Percentiles rank a stretch among this genome's conserved stretches.
These are phyloP conservation scores for Gnathonemus echidnorhynchus DNA, from an alignment of 2,113 vertebrate genomes.

Conservation along the genomic window DNA sequence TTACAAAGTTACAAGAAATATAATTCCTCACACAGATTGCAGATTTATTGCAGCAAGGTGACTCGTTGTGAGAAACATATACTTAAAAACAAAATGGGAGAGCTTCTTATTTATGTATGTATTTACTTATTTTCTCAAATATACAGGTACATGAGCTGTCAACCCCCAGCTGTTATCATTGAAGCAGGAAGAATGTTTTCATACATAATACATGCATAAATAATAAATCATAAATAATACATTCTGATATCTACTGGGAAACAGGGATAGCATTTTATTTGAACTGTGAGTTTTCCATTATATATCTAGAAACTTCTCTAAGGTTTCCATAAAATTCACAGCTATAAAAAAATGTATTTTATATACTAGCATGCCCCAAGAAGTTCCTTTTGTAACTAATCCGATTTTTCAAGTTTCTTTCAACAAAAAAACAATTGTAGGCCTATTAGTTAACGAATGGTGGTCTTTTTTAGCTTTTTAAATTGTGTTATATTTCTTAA, in stretches of 20 bases:
- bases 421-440: neutral
- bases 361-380: neutral
- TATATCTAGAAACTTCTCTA: neutral
- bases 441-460: neutral
- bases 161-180: neutral
- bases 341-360: neutral
- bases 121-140: neutral
- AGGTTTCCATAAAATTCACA: neutral
- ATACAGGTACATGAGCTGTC: neutral
- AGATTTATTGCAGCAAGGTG: neutral
- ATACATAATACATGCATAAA: neutral
- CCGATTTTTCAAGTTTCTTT: neutral
- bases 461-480: neutral
- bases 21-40: neutral
- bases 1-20: neutral
- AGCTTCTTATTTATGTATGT: neutral
- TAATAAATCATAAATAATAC: neutral
- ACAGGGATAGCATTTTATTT: neutral
- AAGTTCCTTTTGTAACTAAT: neutral
- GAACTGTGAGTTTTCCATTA: neutral
- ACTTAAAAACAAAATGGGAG: neutral
- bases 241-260: neutral
- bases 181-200: neutral
- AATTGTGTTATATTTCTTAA: neutral
- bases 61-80: neutral